phyloP scores from a whole-genome alignment of 2,797 vertebrate species.

The Bucorvus abyssinicus region DNA sequence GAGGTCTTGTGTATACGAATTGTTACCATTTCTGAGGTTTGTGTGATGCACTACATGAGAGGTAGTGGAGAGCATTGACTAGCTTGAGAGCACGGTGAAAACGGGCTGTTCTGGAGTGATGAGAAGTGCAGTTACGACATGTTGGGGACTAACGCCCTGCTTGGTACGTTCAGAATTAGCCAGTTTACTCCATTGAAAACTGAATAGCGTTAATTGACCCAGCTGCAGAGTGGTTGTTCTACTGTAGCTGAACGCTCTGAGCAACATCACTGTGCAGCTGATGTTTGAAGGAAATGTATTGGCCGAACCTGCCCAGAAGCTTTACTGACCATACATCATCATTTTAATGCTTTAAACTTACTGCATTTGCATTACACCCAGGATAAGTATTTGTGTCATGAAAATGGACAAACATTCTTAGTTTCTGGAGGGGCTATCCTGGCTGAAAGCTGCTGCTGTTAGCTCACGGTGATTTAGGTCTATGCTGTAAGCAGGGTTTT shows the following conservation, averaged over 20 bases:
- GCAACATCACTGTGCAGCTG: background rate
- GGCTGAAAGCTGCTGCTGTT: background rate
- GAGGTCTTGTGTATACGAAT: too few species aligned
- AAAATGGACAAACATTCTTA: background rate
- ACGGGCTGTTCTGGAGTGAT: background rate
- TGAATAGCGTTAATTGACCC: background rate
- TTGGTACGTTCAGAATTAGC: rapidly evolving
- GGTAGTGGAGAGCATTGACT: rapidly evolving
- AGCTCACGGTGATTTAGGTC: background rate
- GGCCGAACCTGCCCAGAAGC: background rate
- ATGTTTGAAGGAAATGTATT: background rate
- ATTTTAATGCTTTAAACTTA: background rate
- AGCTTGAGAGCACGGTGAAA: background rate
- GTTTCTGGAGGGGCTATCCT: background rate
- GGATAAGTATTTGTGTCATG: rapidly evolving
- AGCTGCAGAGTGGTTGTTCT: background rate
- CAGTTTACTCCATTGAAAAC: background rate
- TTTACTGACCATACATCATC: background rate
- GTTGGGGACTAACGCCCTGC: background rate
- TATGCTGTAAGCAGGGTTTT: rapidly evolving
- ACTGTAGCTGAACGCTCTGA: background rate
- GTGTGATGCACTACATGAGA: rapidly evolving
- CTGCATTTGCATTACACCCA: background rate
- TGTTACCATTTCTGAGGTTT: background rate
- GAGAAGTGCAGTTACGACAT: background rate